Conservation (phyloP, 2,797 vertebrate species). For the Catamblyrhynchus diadema region DNA sequence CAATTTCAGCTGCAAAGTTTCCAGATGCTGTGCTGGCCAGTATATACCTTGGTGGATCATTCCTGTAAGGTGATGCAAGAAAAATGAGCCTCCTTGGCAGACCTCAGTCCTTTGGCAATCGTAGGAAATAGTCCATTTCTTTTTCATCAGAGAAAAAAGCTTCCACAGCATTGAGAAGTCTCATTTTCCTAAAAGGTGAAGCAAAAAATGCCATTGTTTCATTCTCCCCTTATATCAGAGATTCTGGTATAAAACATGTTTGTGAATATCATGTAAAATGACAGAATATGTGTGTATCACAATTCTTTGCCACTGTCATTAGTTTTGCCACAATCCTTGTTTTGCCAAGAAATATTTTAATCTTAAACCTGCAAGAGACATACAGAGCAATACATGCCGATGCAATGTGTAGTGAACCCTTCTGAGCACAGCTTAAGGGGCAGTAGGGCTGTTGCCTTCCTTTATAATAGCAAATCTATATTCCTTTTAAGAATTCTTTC, state of each 20-base stretch:
- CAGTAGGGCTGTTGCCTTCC: background rate
- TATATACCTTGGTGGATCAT: conserved; percentile 26
- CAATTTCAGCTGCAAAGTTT: conserved; percentile 3
- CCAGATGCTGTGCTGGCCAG: conserved; percentile 24
- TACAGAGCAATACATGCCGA: background rate
- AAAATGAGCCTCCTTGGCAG: conserved; percentile 50
- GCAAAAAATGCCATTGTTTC: background rate
- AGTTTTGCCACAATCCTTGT: background rate
- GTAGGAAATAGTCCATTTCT: background rate
- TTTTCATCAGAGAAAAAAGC: background rate
- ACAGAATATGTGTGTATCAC: background rate
- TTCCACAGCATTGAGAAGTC: background rate
- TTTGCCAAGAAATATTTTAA: conserved; percentile 11
- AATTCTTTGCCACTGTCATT: background rate
- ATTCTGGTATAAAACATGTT: background rate
- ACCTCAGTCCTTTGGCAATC: background rate
- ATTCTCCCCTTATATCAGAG: background rate
- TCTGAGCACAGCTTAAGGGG: background rate
- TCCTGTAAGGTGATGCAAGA: conserved; percentile 16
- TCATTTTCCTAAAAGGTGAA: background rate
- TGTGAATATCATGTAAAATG: background rate
- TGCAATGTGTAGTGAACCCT: background rate
- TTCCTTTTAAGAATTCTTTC: background rate
- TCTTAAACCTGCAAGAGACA: background rate
- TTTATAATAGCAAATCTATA: background rate